Percentiles rank a stretch among this genome's conserved stretches.
Evolutionary conservation across 2,113 vertebrate species (phyloP).

Genomic region (Centropus bengalensis): DNA sequence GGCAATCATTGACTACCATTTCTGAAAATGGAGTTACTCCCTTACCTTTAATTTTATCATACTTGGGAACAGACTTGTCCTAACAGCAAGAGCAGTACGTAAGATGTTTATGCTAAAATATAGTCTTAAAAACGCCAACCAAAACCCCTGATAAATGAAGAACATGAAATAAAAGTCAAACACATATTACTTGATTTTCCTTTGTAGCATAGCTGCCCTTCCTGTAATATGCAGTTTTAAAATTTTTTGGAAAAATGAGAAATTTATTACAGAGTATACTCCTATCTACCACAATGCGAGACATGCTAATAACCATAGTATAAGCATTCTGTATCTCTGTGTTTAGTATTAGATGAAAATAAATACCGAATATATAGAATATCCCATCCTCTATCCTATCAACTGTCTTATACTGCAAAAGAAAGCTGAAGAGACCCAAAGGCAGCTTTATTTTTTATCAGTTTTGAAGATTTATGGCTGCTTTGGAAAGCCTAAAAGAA

Average conservation of each 20-base stretch:
- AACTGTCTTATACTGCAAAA: neutral
- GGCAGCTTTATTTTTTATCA: neutral
- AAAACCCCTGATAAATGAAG: neutral
- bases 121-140: neutral
- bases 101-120: neutral
- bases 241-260: neutral
- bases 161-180: neutral
- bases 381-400: neutral
- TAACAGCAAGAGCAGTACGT: fast-evolving
- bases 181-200: neutral
- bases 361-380: neutral
- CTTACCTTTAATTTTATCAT: neutral
- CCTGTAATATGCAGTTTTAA: neutral
- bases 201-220: neutral
- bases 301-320: neutral
- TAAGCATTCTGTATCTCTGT: neutral
- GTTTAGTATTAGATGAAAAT: neutral
- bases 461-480: neutral
- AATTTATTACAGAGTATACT: neutral
- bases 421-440: neutral
- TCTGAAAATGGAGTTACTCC: neutral
- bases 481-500: neutral
- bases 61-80: neutral
- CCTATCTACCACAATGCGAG: neutral
- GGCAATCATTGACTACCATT: neutral